Base-by-base conservation (phyloP, 2,797 vertebrate genomes). In the Taeniopygia guttata region DNA sequence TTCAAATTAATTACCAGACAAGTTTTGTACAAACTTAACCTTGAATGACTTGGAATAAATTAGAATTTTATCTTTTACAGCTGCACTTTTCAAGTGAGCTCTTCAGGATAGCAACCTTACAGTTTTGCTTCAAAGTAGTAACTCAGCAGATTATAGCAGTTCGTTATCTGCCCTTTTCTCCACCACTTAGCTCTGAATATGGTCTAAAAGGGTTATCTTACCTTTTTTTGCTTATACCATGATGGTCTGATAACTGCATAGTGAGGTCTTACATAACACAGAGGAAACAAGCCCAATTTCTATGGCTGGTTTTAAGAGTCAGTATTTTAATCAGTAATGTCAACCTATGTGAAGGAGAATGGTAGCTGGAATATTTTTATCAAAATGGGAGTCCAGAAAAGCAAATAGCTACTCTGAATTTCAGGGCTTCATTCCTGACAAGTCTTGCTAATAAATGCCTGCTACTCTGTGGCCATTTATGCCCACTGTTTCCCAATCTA, bases 1-100 rank as follows among this genome's bases (percentile, higher is more conserved):
- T 76, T 92, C 69, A 84, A 69, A 90, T 90, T 86, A 93, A 85
- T 89, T 86, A 88, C 55, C 52, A 81, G 70, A 52, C 79, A 86
- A 70, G 72, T 87, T 92, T 63, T 66, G 36, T 70, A 67, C 48
- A 82, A 95, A 77, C 52, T 76, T 96, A 79, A 93, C 89, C 84
- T 95, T 76, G 63, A 94, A 93, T 84, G 67, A 56, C 79, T 86
- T 56, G 15, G 77, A 84, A 92, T 81, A 78, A 32, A 59, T 88
- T 72, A 77, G 32, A 88, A 85, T 72, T 68, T 64, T 90, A 73
- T 78, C 74, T 91, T 90, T 43, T 52, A 88, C 63, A 94, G 90
- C 58, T 90, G 80, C 51, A 69, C 62, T 88, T 86, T 78, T 38
- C 49, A 81, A 87, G 62, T 19, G 11, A 86, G 40, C 42, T 84